Evolutionary conservation across 2,888 invertebrate species (phyloP), one percentile per base, ranked within the genome.

Genomic region (Sinelater perroti): DNA sequence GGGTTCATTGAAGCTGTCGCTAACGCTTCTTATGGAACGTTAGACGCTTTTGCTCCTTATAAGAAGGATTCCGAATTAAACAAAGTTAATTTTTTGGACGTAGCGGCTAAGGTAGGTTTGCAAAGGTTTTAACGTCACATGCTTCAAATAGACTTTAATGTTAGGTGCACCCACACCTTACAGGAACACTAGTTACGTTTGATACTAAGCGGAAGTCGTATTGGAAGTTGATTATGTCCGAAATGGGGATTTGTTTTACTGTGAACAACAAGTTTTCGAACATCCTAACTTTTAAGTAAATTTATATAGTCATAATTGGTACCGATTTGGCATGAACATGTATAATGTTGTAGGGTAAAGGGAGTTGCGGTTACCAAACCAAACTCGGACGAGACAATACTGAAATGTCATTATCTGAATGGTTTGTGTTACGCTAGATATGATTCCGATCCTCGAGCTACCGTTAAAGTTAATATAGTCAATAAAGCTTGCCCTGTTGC

Each of bases 201-300:
- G 80, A 81, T 16, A 73, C 70, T 1, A 69, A 70, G 42, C 65
- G 69, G 1, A 70, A 72, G 61, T 65, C 68, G 2, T 65, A 69
- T 1, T 85, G 84, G 83, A 72, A 73, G 0, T 75, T 82, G 0
- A 80, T 86, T 1, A 82, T 89, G 79, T 87, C 88, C 0, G 89
- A 90, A 67, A 75, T 81, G 3, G 89, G 89, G 0, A 78, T 82
- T 0, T 90, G 89, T 65, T 85, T 84, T 69, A 80, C 82, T 2
- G 82, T 85, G 20, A 89, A 88, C 68, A 85, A 87, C 0, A 73
- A 83, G 18, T 82, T 85, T 5, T 66, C 82, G 0, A 68, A 77
- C 28, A 79, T 85, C 50, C 74, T 83, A 0, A 75, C 80, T 4
- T 71, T 83, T 1, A 70, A 67, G 85, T 85, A 68, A 45, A 28